phyloP scores from a whole-genome alignment of 2,797 vertebrate genomes.

The Buceros bicornis region DNA sequence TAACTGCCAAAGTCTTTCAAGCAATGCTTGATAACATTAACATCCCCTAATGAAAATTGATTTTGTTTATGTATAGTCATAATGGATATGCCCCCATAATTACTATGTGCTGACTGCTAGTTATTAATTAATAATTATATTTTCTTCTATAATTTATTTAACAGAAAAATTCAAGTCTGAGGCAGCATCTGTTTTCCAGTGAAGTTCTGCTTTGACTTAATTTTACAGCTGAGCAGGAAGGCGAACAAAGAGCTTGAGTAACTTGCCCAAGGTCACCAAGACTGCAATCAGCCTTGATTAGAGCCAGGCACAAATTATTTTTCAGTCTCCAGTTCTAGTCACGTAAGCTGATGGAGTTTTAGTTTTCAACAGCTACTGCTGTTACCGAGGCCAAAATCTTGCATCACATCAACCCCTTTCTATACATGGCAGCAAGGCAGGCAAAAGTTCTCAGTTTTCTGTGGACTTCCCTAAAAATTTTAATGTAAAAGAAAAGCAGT shows the following conservation, averaged over 20 bases:
- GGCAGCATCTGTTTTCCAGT: conserved; percentile 78
- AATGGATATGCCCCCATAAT: conserved; percentile 71
- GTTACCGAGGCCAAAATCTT: neutral
- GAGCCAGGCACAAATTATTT: neutral
- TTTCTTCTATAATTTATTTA: conserved; percentile 73
- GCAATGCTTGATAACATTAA: conserved; percentile 56
- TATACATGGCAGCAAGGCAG: neutral
- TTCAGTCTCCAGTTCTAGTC: neutral
- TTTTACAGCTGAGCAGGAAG: conserved; percentile 73
- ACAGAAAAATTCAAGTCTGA: conserved; percentile 47
- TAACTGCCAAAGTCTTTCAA: conserved; percentile 30
- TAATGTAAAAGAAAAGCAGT: neutral
- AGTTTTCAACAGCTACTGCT: conserved; percentile 8
- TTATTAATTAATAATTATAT: conserved; percentile 82
- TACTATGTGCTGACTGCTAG: conserved; percentile 61
- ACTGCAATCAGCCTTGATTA: conserved; percentile 58
- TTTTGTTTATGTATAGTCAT: conserved; percentile 79
- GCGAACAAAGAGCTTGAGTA: conserved; percentile 28
- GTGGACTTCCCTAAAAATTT: neutral
- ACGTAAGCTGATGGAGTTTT: neutral
- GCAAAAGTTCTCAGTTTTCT: neutral
- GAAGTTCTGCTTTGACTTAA: conserved; percentile 72
- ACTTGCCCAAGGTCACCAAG: conserved; percentile 72
- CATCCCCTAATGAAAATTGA: conserved; percentile 79
- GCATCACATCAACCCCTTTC: neutral